These are phyloP conservation scores for Xanthorhoe spadicearia DNA, from an alignment of 2,888 invertebrate species.

Conservation along the genomic window DNA sequence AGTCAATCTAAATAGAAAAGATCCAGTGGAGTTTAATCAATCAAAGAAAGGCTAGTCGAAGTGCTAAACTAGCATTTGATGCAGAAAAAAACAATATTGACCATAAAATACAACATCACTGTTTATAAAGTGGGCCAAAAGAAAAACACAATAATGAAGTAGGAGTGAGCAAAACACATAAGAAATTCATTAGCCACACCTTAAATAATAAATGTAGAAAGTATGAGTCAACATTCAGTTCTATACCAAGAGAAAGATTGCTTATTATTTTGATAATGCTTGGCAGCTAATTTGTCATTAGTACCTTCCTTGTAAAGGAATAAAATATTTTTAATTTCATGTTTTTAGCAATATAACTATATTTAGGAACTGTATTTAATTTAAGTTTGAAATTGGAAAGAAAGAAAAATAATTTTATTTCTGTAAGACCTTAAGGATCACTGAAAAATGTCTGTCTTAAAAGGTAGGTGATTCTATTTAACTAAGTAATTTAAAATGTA, in stretches of 20 bases:
- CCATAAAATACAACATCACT: neutral
- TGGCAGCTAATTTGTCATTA: neutral
- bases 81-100: neutral
- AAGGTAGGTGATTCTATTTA: too few relatives aligned
- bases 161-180: neutral
- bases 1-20: neutral
- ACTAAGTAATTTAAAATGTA: too few relatives aligned
- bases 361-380: too few relatives aligned
- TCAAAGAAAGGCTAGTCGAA: too few relatives aligned
- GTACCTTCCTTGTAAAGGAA: neutral
- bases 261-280: too few relatives aligned
- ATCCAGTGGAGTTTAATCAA: neutral
- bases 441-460: too few relatives aligned
- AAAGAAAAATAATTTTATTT: too few relatives aligned
- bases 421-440: too few relatives aligned
- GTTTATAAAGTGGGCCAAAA: constrained; percentile 1
- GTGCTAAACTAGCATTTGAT: too few relatives aligned
- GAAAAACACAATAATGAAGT: constrained; percentile 4
- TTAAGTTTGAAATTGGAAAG: too few relatives aligned
- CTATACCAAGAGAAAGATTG: constrained; percentile 6
- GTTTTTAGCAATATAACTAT: neutral
- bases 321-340: neutral
- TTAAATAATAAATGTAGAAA: constrained; percentile 12
- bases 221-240: constrained; percentile 9
- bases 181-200: constrained; percentile 1